These are phyloP conservation scores for Cryptus viduatorius DNA, from an alignment of 2,888 invertebrate genomes.

Conservation along the genomic window DNA sequence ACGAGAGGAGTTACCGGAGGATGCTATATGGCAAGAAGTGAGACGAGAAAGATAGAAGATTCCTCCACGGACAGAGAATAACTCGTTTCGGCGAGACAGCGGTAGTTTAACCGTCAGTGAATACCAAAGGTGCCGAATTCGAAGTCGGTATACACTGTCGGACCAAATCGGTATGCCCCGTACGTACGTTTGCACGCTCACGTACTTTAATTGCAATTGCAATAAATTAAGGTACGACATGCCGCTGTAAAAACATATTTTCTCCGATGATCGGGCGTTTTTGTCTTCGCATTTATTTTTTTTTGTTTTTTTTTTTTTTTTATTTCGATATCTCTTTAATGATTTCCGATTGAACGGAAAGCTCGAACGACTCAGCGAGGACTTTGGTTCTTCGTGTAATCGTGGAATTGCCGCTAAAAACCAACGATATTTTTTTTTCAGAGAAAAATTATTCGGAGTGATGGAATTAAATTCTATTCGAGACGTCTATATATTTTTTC, in stretches of 20 bases:
- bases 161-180: conserved; percentile 58
- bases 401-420: too few relatives aligned
- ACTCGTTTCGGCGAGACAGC: conserved; percentile 69
- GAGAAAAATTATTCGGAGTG: too few relatives aligned
- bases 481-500: too few relatives aligned
- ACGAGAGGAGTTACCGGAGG: conserved; percentile 18
- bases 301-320: conserved; percentile 8
- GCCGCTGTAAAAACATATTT: conserved; percentile 23
- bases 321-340: conserved; percentile 18
- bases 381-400: background rate
- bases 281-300: background rate
- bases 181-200: conserved; percentile 37
- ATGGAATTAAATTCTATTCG: too few relatives aligned
- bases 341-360: conserved; percentile 29
- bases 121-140: conserved; percentile 70
- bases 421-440: too few relatives aligned
- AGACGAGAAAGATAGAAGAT: conserved; percentile 57
- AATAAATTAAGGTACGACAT: conserved; percentile 44
- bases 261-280: background rate
- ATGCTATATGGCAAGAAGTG: conserved; percentile 35
- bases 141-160: conserved; percentile 52
- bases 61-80: conserved; percentile 65
- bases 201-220: conserved; percentile 52
- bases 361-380: background rate
- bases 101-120: conserved; percentile 70